Base-by-base conservation (phyloP, 2,888 invertebrate species). In the Galeopsomyia nigrocyanea region DNA sequence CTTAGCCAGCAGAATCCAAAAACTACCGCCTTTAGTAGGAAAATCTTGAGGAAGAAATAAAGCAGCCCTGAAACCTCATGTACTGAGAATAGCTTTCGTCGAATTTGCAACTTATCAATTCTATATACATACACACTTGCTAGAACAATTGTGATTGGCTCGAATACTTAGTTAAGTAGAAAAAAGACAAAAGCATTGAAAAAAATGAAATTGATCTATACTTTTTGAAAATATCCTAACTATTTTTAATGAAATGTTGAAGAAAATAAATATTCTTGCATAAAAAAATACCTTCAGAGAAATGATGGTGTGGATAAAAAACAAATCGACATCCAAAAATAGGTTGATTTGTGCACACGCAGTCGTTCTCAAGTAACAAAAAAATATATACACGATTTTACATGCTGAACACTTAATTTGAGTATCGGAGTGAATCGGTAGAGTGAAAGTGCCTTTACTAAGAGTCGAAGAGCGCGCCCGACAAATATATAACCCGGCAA, bases 361-460 rank as follows among this genome's bases (percentile, higher is more conserved):
- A 51, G 10, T 10, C 22, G 53, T 60, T 56, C 46, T 21, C 58
- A 51, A 49, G 58, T 19, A 13, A 61, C 22, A 64, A 58, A 19
- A 5, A 5, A 46, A 62, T 50, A 21, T 19, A 57, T 65, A 62
- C 49, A 46, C 46, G 17, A 71, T 55, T 67, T 49, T 68, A 68
- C 26, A 64, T 68, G 67, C 60, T 68, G 64, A 71, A 68, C 68
- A 74, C 70, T 71, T 74, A 39, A 68, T 68, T 74, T 71, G 55
- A 64, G 50, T 68, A 64, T 71, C 61, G 60, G 64, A 71, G 76
- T 75, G 78, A 78, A 79, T 78, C 76, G 76, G 78, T 79, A 79
- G 79, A 82, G 77, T 78, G 78, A 81, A 82, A 83, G 83, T 83
- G 84, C 83, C 84, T 83, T 83, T 82, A 80, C 70, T 75, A 80